A percentile compares a stretch with the other conserved stretches of the same genome.
Conservation (phyloP, 2,797 vertebrate genomes). For the Sciaenops ocellatus region DNA sequence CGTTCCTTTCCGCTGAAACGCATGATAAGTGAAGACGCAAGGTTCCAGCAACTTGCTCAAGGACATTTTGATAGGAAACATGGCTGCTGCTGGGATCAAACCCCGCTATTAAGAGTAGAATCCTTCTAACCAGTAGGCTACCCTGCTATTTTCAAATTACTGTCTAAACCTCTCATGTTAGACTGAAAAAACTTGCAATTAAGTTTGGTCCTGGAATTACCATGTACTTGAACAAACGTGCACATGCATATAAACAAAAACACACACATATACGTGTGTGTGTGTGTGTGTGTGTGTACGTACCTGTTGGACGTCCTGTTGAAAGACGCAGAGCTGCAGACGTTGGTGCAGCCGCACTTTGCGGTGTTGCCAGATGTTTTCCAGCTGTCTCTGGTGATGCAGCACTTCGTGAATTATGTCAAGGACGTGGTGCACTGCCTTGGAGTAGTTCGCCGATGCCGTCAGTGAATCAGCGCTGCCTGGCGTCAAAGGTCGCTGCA, state of each 20-base stretch:
- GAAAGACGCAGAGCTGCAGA: conserved; percentile 92
- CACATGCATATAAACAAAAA: conserved; percentile 8
- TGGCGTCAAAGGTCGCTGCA: conserved; percentile 95
- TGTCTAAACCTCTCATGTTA: conserved; percentile 31
- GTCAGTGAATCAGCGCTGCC: conserved; percentile 95
- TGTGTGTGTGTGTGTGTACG: not conserved
- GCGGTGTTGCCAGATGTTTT: conserved; percentile 99
- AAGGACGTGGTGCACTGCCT: conserved; percentile 96
- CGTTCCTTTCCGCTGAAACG: conserved; percentile 24
- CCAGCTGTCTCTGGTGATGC: conserved; percentile 96
- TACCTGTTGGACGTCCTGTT: conserved; percentile 98
- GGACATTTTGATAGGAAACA: conserved; percentile 65
- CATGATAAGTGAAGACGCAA: conserved; percentile 34
- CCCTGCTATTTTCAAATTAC: conserved; percentile 69
- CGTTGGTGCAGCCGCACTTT: conserved; percentile 97
- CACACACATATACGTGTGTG: no score
- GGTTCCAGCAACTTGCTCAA: conserved; percentile 47
- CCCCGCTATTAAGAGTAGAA: conserved; percentile 61
- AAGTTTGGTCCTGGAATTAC: conserved; percentile 17
- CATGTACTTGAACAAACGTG: not conserved
- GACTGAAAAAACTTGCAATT: conserved; percentile 35
- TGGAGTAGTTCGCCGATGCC: conserved; percentile 96
- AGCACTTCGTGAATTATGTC: conserved; percentile 97
- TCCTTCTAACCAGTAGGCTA: conserved; percentile 51
- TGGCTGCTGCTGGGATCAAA: conserved; percentile 61